Conservation (phyloP, 1,140 invertebrate species). For the Coelopa frigida region DNA sequence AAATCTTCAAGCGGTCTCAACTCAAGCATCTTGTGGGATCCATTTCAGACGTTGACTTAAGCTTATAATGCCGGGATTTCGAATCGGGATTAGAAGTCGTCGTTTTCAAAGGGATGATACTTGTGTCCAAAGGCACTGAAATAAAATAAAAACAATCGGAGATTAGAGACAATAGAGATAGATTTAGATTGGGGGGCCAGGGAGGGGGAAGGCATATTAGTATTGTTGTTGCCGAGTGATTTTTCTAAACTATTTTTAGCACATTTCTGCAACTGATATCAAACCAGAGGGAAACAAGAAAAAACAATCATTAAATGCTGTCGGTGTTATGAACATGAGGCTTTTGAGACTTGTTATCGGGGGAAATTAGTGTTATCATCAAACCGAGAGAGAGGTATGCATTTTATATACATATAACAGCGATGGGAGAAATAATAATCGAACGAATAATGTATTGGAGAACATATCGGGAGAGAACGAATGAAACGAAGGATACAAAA, state of each 20-base stretch:
- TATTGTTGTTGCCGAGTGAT: too few species aligned
- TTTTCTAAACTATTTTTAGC: too few species aligned
- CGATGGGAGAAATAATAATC: background rate
- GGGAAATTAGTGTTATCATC: too few species aligned
- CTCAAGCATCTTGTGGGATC: background rate
- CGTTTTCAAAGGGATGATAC: conserved; percentile 31
- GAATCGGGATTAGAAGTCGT: conserved; percentile 33
- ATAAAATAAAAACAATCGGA: conserved; percentile 8
- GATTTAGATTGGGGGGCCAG: too few species aligned
- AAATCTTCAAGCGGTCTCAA: background rate
- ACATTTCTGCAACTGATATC: background rate
- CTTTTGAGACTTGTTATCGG: too few species aligned
- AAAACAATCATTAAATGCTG: background rate
- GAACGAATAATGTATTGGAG: background rate
- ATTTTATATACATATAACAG: background rate
- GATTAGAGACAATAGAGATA: background rate
- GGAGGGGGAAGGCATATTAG: too few species aligned
- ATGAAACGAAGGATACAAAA: conserved; percentile 3
- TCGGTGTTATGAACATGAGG: background rate
- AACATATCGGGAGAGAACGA: too few species aligned
- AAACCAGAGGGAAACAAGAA: background rate
- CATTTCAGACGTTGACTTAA: background rate
- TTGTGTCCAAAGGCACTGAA: conserved; percentile 25
- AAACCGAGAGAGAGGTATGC: too few species aligned
- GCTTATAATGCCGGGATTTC: background rate